phyloP scores from a whole-genome alignment of 2,888 invertebrate species.

The Bursaphelenchus okinawaensis region DNA sequence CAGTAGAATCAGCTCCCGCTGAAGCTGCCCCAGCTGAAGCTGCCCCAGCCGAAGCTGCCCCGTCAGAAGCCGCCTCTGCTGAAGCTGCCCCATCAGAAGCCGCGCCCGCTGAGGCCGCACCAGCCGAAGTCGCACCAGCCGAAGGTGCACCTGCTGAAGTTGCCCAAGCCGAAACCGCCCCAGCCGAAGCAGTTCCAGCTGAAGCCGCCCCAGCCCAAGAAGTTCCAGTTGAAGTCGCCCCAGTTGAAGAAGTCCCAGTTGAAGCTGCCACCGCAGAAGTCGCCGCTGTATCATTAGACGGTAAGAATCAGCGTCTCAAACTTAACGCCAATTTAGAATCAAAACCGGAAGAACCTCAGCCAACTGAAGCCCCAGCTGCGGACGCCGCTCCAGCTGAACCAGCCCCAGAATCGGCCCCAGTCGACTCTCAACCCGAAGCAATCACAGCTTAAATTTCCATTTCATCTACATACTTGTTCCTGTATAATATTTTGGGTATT shows the following conservation, averaged over 20 bases:
- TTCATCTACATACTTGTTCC: neutral
- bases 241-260: neutral
- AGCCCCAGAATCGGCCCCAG: neutral
- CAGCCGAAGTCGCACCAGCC: neutral
- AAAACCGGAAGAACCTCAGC: neutral
- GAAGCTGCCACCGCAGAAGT: neutral
- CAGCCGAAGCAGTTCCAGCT: neutral
- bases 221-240: neutral
- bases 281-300: neutral
- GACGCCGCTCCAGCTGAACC: neutral
- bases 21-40: constrained; percentile 1
- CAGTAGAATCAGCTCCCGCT: neutral
- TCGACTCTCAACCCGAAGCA: neutral
- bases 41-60: neutral
- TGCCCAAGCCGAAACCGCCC: neutral
- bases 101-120: neutral
- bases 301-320: neutral
- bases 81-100: neutral
- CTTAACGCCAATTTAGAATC: neutral
- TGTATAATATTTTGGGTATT: neutral
- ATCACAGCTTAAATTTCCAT: neutral
- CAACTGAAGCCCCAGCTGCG: neutral
- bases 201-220: neutral
- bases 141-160: neutral
- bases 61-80: neutral